Evolutionary conservation across 2,797 vertebrate genomes (phyloP).

Genomic region (Lutjanus campechanus): DNA sequence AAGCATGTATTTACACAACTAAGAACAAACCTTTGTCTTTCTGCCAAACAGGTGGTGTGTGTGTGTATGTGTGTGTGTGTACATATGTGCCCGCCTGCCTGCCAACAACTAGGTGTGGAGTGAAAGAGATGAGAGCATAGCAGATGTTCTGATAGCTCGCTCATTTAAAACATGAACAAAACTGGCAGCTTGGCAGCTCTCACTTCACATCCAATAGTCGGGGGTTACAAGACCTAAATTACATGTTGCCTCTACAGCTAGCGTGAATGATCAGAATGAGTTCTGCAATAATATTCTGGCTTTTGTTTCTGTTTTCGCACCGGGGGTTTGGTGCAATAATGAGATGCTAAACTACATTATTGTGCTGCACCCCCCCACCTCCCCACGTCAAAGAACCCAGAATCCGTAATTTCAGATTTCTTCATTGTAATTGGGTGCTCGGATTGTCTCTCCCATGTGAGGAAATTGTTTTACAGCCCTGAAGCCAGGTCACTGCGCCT

Average conservation of each 20-base stretch:
- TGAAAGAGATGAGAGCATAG: conserved; percentile 66
- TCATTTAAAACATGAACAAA: conserved; percentile 71
- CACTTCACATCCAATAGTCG: conserved; percentile 57
- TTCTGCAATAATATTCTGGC: conserved; percentile 63
- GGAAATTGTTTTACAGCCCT: conserved; percentile 68
- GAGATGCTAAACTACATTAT: conserved; percentile 69
- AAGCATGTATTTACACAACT: conserved; percentile 65
- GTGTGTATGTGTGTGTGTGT: conserved; percentile 40
- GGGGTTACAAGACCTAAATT: conserved; percentile 68
- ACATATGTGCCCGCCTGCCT: conserved; percentile 42
- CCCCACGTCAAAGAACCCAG: conserved; percentile 30
- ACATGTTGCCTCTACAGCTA: conserved; percentile 66
- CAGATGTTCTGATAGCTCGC: conserved; percentile 78
- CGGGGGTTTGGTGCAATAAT: conserved; percentile 55
- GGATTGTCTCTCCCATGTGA: conserved; percentile 66
- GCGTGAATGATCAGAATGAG: conserved; percentile 69
- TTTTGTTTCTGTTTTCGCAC: conserved; percentile 66
- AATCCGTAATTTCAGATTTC: conserved; percentile 61
- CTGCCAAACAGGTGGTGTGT: conserved; percentile 72
- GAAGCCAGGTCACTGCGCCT: conserved; percentile 58
- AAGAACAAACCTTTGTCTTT: conserved; percentile 54
- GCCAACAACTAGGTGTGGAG: conserved; percentile 67
- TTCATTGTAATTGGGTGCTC: conserved; percentile 65
- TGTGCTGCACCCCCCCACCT: conserved; percentile 29
- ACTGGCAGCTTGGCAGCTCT: conserved; percentile 63